These are phyloP conservation scores for Nyleta sp. DNA, from an alignment of 2,888 invertebrate species.

Conservation along the genomic window DNA sequence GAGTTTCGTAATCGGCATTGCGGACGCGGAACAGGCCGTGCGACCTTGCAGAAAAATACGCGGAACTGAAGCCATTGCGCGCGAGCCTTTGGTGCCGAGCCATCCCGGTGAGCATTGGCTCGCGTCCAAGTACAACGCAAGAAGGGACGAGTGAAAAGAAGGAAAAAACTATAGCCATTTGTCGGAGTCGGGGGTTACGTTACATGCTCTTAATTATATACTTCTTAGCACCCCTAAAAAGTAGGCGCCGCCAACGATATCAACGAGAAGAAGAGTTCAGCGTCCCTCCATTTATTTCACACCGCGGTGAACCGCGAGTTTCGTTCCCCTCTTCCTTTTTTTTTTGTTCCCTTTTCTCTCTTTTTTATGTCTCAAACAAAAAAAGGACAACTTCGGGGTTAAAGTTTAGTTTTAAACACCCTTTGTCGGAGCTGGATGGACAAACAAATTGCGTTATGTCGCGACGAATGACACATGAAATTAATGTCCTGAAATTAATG, in stretches of 20 bases:
- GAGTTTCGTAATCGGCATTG: conserved; percentile 28
- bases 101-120: conserved; percentile 37
- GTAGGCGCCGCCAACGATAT: conserved; percentile 28
- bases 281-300: conserved; percentile 43
- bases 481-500: background rate
- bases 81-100: conserved; percentile 26
- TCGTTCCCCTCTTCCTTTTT: conserved; percentile 6
- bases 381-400: background rate
- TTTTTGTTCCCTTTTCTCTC: conserved; percentile 1
- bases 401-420: conserved; percentile 14
- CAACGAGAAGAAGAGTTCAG: conserved; percentile 22
- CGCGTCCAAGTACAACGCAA: conserved; percentile 33
- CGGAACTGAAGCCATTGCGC: conserved; percentile 25
- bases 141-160: conserved; percentile 23
- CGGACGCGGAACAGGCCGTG: conserved; percentile 17
- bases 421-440: conserved; percentile 1
- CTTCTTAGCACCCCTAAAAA: conserved; percentile 45
- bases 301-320: too few relatives aligned
- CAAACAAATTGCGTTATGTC: conserved; percentile 20
- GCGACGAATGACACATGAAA: conserved; percentile 17
- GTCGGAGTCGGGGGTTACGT: conserved; percentile 45
- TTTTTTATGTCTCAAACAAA: background rate
- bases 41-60: conserved; percentile 45
- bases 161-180: conserved; percentile 37
- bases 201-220: conserved; percentile 57